A percentile compares a stretch with the other conserved stretches of the same genome.
phyloP scores from a whole-genome alignment of 2,797 vertebrate genomes.

The Hapalemur alaotrensis region DNA sequence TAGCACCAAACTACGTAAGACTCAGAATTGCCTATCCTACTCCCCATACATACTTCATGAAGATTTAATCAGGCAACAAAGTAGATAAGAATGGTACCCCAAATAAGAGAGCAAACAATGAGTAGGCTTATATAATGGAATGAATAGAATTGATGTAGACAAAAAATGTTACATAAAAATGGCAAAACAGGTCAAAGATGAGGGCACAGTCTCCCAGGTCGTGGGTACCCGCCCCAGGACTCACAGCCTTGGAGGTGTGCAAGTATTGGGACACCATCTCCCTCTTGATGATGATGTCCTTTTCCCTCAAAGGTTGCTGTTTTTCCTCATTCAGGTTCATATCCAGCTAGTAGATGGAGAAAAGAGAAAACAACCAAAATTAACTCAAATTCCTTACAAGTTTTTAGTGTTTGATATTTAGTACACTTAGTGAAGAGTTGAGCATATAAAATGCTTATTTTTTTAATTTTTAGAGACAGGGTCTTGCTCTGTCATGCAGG shows the following conservation, averaged over 20 bases:
- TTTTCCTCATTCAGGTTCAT: constrained; percentile 95
- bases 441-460: constrained; percentile 17
- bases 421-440: not conserved
- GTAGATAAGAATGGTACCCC: not conserved
- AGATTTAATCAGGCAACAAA: constrained; percentile 26
- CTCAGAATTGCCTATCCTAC: not conserved
- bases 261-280: constrained; percentile 97
- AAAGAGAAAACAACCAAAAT: not conserved
- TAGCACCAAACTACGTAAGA: not conserved
- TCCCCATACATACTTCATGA: not conserved
- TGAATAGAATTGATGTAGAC: not conserved
- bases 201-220: not conserved
- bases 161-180: not conserved
- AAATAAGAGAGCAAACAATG: not conserved
- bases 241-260: constrained; percentile 92
- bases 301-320: constrained; percentile 91
- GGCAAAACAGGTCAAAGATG: constrained; percentile 19
- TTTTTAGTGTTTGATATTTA: constrained; percentile 46
- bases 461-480: not conserved
- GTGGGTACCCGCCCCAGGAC: constrained; percentile 61
- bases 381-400: not conserved
- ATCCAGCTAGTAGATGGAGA: constrained; percentile 85
- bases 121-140: not conserved
- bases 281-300: constrained; percentile 93
- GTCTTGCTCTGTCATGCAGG: not conserved